Evolutionary conservation across 2,888 invertebrate species (phyloP), one percentile per base, ranked within the genome.

Genomic region (Andrena marginata): DNA sequence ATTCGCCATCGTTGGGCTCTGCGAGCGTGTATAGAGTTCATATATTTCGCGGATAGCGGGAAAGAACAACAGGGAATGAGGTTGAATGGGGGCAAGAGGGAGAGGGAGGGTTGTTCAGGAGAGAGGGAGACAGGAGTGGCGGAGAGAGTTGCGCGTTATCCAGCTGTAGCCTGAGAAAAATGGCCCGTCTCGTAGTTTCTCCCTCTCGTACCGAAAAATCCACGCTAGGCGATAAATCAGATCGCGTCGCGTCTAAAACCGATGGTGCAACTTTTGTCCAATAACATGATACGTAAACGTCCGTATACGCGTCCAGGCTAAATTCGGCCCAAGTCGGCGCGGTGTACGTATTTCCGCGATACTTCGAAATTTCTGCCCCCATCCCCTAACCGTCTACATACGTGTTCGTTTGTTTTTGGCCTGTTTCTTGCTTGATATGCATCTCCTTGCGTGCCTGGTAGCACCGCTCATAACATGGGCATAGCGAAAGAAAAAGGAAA

Each of bases 241-340:
- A 91, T 88, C 85, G 87, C 85, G 87, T 88, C 84, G 86, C 85
- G 85, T 87, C 87, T 89, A 85, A 88, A 89, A 91, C 87, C 88
- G 90, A 90, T 89, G 90, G 88, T 85, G 87, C 91, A 90, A 92
- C 90, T 92, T 92, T 92, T 89, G 90, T 90, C 90, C 90, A 89
- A 91, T 91, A 91, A 89, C 89, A 86, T 81, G 86, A 88, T 86
- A 89, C 85, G 83, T 84, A 87, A 88, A 86, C 89, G 85, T 80
- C 84, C 70, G 79, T 82, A 78, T 54, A 84, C 79, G 80, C 71
- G 83, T 8, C 33, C 35, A 33, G 56, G 71, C 71, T 80, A 82
- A 86, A 73, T 68, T 72, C 42, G 23, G 13, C 67, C 49, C 64
- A 62, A 64, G 60, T 78, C 77, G 86, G n/a, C n/a, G n/a, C n/a